Percentiles rank a stretch among this genome's conserved stretches.
Conservation (phyloP, 2,113 vertebrate species). For the Dascyllus trimaculatus region DNA sequence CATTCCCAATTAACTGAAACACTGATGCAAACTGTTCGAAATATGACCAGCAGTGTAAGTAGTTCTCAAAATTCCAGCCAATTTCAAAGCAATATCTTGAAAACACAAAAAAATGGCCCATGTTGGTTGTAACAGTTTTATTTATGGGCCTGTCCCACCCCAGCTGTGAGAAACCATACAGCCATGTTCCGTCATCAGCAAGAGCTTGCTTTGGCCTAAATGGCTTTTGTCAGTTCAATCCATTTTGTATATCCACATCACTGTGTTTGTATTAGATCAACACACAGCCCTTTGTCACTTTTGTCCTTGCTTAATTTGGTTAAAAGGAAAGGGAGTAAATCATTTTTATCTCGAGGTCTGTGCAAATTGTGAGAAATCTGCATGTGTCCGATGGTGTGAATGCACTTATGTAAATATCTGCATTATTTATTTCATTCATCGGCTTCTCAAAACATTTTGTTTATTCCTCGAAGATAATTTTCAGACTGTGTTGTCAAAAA, state of each 20-base stretch:
- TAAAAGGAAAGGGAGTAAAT: conserved; percentile 79
- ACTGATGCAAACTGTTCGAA: neutral
- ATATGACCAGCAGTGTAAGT: neutral
- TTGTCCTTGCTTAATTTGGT: conserved; percentile 71
- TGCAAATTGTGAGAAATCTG: conserved; percentile 32
- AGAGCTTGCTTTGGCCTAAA: conserved; percentile 53
- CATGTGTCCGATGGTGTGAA: conserved; percentile 15
- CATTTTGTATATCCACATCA: conserved; percentile 61
- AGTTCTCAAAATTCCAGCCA: conserved; percentile 2
- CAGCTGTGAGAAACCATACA: conserved; percentile 26
- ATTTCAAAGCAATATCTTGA: neutral
- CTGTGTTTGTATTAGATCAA: conserved; percentile 61
- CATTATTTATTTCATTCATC: neutral
- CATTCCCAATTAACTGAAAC: neutral
- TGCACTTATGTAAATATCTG: conserved; percentile 1
- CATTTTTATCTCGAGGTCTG: conserved; percentile 42
- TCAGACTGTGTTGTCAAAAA: neutral
- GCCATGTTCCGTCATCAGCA: conserved; percentile 58
- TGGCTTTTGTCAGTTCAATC: conserved; percentile 70
- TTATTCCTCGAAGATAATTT: neutral
- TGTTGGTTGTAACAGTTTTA: conserved; percentile 37
- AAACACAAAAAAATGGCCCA: neutral
- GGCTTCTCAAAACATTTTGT: neutral
- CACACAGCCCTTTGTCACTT: conserved; percentile 54
- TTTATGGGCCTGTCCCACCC: conserved; percentile 49